Evolutionary conservation across 2,888 invertebrate genomes (phyloP).

Genomic region (Elysia crispata): DNA sequence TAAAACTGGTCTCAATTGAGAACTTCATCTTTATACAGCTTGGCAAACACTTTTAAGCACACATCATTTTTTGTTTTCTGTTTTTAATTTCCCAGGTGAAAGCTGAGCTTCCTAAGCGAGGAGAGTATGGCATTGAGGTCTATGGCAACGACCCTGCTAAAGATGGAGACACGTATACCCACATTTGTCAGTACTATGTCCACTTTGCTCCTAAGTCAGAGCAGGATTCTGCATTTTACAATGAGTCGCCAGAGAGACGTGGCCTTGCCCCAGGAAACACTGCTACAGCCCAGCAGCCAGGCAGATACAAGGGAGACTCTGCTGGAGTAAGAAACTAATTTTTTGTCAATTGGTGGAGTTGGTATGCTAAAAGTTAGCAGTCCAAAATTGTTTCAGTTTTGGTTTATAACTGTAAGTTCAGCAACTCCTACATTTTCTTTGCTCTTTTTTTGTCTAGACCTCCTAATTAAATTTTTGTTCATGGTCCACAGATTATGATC

Average conservation of each 20-base stretch:
- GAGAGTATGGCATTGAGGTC: slow-evolving; percentile 77
- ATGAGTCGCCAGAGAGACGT: slow-evolving; percentile 65
- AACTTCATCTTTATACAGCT: not conserved
- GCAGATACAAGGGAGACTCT: slow-evolving; percentile 58
- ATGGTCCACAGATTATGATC: too few relatives aligned
- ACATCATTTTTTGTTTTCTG: not conserved
- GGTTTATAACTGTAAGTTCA: too few relatives aligned
- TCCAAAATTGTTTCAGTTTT: too few relatives aligned
- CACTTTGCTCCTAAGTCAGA: slow-evolving; percentile 67
- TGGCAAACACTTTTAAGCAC: not conserved
- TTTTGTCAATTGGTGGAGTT: too few relatives aligned
- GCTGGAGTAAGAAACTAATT: slow-evolving; percentile 58
- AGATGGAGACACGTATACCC: slow-evolving; percentile 75
- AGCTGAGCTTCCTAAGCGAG: slow-evolving; percentile 70
- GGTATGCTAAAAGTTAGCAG: too few relatives aligned
- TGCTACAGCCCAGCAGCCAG: slow-evolving; percentile 51
- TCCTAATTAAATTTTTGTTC: too few relatives aligned
- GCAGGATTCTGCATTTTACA: slow-evolving; percentile 69
- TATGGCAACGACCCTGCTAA: slow-evolving; percentile 77
- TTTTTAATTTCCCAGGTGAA: slow-evolving; percentile 55
- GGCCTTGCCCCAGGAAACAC: slow-evolving; percentile 51
- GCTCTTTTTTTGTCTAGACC: too few relatives aligned
- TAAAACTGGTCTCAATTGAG: too few relatives aligned
- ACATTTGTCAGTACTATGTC: slow-evolving; percentile 74
- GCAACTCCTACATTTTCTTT: too few relatives aligned